Base-by-base conservation (phyloP, 2,797 vertebrate species). In the Anabas testudineus region DNA sequence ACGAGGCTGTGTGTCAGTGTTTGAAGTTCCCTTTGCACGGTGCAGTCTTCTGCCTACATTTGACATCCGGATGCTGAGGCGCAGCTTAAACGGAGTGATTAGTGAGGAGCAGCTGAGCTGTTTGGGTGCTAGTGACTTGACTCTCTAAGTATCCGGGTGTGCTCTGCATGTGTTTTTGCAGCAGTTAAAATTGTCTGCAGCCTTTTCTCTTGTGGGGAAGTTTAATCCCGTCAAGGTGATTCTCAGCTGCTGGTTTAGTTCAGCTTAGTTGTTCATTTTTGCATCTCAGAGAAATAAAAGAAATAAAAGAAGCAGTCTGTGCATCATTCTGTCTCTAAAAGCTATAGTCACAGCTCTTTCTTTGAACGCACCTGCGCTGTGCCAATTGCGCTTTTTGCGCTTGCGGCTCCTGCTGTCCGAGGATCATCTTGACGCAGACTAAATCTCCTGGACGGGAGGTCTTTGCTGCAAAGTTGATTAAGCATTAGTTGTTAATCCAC, bases 401-500 rank as follows among this genome's bases (percentile, higher is more conserved):
- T 9, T 2, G 59, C 41, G 64, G 61, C 62, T 65, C 48, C 42
- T 47, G 67, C 56, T 60, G 48, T 5, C 19, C 52, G 55, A 53
- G 58, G 67, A 76, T 83, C 80, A 66, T 81, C 64, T 46, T 66
- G 79, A 78, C 66, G 61, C 74, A 54, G 43, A 64, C 21, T 63
- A 64, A 59, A 73, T 54, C 81, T 80, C 37, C 26, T 61, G 61
- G 57, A 63, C 67, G 15, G 68, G 47, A 81, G 80, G 71, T 83
- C 73, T 80, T 78, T 74, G 67, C 75, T 36, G 71, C 73, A 80
- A 91, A 91, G 71, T 90, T 90, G 88, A 90, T 90, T 76, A 81
- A 85, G 88, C 59, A 74, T 80, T 90, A 84, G 82, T 77, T 81
- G 52, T 69, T 91, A 91, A 93, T 90, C 90, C 90, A 64, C 67